phyloP scores from a whole-genome alignment of 2,797 vertebrate species.

The Odontamblyopus lacepedii region DNA sequence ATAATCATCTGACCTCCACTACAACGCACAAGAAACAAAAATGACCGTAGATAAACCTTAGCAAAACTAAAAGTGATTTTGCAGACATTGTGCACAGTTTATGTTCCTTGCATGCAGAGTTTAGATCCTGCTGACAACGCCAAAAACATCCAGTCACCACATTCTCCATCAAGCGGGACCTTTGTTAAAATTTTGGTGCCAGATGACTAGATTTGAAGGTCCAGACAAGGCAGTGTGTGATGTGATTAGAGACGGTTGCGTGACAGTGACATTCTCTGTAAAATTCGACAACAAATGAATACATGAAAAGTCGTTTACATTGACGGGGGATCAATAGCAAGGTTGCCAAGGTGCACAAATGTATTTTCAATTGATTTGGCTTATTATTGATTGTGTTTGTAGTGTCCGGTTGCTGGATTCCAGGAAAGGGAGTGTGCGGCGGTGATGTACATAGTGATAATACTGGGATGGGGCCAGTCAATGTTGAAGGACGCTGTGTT shows the following conservation, averaged over 20 bases:
- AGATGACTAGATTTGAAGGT: constrained; percentile 1
- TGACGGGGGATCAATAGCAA: constrained; percentile 19
- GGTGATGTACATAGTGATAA: constrained; percentile 10
- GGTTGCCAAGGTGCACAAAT: constrained; percentile 31
- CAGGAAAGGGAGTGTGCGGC: constrained; percentile 9
- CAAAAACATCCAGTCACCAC: constrained; percentile 32
- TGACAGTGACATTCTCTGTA: neutral
- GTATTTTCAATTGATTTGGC: constrained; percentile 41
- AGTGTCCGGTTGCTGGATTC: constrained; percentile 32
- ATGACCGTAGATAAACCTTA: constrained; percentile 27
- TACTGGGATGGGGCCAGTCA: constrained; percentile 4
- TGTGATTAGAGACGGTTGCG: neutral
- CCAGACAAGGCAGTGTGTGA: neutral
- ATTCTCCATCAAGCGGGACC: constrained; percentile 7
- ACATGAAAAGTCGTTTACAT: constrained; percentile 17
- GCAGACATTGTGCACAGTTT: constrained; percentile 25
- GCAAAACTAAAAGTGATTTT: constrained; percentile 25
- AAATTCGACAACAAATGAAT: constrained; percentile 4
- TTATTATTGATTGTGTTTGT: constrained; percentile 28
- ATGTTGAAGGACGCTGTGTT: neutral
- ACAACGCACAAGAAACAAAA: constrained; percentile 14
- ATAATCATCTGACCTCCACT: constrained; percentile 21
- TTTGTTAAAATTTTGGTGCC: constrained; percentile 19
- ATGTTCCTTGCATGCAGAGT: constrained; percentile 29
- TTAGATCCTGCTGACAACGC: constrained; percentile 21